Base-by-base conservation (phyloP, 92 coral and sea anemone species). In the Palythoa caribaeorum region DNA sequence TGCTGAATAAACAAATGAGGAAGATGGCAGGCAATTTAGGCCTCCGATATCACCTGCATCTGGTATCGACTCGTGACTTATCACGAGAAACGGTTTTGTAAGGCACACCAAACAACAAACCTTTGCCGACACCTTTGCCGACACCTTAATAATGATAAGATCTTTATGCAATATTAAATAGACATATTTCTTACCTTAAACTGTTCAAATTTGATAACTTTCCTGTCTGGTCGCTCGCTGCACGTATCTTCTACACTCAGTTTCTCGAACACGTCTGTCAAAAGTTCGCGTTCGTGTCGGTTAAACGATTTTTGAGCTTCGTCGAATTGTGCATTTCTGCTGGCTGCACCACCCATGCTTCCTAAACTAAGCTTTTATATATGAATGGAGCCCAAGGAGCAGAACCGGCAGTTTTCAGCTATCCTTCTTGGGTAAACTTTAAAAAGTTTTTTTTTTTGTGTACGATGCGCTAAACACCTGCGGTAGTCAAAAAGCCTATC, bases 281-380 rank as follows among this genome's bases (percentile, higher is more conserved):
- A 89, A 70, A 72, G 88, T 37, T 88, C 88, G 19, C 79, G 90
- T 78, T 94, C 95, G 65, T 54, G 84, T 53, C 90, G 90, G 50
- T 87, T 76, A 68, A 94, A 92, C 10, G 87, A 69, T 80, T 89
- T 90, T 77, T 90, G 84, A 7, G 97, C 97, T 84, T 94, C 94
- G 70, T 95, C 99, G 73, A 91, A 88, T 62, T 87, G 95, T 13
- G 91, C 70, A 68, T 88, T 93, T 83, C 91, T 92, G 87, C 99
- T 97, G n/a, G 84, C 89, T 3, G 94, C 62, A 36, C 90, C 76
- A 3, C 99, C 99, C 99, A 97, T 97, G 14, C 83, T 80, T 48
- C 16, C 19, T 12, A n/a, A 54, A 36, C 11, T 14, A 13, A n/a
- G 38, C 21, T 40, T 1, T n/a, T 48, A 48, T 20, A 47, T 37